Percentiles rank a stretch among this genome's conserved stretches.
These are phyloP conservation scores for Lithodes maja DNA, from an alignment of 2,888 invertebrate species.

Conservation along the genomic window DNA sequence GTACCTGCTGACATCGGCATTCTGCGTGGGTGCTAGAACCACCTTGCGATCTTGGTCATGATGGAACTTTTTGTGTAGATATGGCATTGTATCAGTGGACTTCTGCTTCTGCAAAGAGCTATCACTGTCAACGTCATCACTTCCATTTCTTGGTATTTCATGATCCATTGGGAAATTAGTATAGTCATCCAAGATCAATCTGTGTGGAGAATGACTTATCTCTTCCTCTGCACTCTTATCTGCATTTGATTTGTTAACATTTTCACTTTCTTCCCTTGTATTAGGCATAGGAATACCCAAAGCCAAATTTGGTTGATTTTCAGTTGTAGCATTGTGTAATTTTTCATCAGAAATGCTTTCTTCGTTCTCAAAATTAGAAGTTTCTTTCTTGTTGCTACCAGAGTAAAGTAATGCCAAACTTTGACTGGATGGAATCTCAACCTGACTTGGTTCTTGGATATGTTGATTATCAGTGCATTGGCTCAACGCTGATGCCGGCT, in stretches of 20 bases:
- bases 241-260: not conserved
- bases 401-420: not conserved
- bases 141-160: not conserved
- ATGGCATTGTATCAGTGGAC: constrained; percentile 28
- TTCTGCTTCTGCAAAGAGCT: not conserved
- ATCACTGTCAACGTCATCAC: not conserved
- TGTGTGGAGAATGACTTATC: not conserved
- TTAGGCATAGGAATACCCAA: not conserved
- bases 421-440: constrained; percentile 2
- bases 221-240: not conserved
- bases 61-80: constrained; percentile 69
- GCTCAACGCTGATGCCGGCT: not conserved
- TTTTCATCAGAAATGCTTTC: too few species aligned
- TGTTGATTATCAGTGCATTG: not conserved
- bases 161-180: not conserved
- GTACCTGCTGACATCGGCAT: constrained; percentile 54
- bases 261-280: not conserved
- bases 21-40: constrained; percentile 18
- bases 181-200: not conserved
- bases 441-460: not conserved
- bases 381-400: not conserved
- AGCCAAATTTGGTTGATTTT: not conserved
- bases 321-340: not conserved
- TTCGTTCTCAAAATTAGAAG: not conserved
- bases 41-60: constrained; percentile 64